Percentiles rank a stretch among this genome's conserved stretches.
Conservation (phyloP, 2,113 vertebrate species). For the Hippocampus abdominalis region DNA sequence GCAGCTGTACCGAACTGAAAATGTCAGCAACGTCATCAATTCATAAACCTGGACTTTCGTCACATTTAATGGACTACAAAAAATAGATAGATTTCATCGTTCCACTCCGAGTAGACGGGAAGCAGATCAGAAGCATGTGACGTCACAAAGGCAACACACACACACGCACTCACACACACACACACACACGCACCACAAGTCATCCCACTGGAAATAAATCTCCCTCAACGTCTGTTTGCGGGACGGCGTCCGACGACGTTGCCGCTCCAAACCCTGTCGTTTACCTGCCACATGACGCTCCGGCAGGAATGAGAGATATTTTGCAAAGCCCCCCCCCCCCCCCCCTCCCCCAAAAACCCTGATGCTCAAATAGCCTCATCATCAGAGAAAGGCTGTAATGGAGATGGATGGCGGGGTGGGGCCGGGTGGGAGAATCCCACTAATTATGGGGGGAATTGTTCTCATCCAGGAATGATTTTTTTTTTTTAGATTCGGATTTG, state of each 20-base stretch:
- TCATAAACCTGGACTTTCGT: too few relatives aligned
- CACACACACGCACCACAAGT: constrained; percentile 32
- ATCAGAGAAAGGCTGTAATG: constrained; percentile 57
- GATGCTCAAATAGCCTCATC: constrained; percentile 62
- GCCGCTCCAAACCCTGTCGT: constrained; percentile 45
- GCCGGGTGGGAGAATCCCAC: constrained; percentile 64
- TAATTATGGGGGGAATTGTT: constrained; percentile 74
- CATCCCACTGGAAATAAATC: constrained; percentile 60
- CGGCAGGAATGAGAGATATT: constrained; percentile 37
- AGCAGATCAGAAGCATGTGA: constrained; percentile 31
- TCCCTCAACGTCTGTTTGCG: constrained; percentile 55
- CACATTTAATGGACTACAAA: too few relatives aligned
- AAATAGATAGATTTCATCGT: too few relatives aligned
- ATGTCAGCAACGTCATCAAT: too few relatives aligned
- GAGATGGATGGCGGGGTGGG: constrained; percentile 71
- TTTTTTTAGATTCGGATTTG: neutral
- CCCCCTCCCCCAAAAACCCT: constrained; percentile 12
- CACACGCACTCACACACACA: too few relatives aligned
- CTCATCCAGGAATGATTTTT: constrained; percentile 55
- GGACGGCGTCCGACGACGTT: constrained; percentile 36
- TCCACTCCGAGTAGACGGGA: neutral
- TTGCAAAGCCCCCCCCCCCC: constrained; percentile 23
- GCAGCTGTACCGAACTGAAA: too few relatives aligned
- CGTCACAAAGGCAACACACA: constrained; percentile 50
- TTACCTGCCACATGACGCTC: constrained; percentile 51